Base-by-base conservation (phyloP, 2,888 invertebrate genomes). In the Drosophila conformis region DNA sequence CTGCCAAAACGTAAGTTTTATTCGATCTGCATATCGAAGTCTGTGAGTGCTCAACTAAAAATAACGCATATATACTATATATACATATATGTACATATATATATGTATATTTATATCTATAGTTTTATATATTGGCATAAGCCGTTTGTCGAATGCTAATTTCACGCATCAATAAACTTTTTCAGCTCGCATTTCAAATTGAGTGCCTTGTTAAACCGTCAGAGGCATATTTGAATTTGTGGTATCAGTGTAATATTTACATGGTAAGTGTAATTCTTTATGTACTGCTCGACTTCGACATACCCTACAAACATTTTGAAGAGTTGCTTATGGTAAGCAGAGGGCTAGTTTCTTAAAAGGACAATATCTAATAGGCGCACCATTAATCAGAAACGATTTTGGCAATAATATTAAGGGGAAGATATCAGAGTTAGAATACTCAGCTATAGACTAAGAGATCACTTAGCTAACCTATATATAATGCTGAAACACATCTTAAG, bases 71-170 rank as follows among this genome's bases (percentile, higher is more conserved):
- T 0, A n/a, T 2, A 33, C 0, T 1, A n/a, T 5, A 33, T 4
- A 1, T 0, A 42, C 5, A 40, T 0, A n/a, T 5, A 33, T 1
- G 0, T 0, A 7, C 4, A 21, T 13, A 42, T 13, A 7, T 40
- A 5, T 42, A 6, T 21, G 6, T 1, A 21, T 42, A 42, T 42
- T 6, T 6, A 13, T 42, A 6, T 42, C 1, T 46, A 33, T 46
- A 33, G 29, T 49, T 29, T 48, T 27, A 36, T 58, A 52, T 57
- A 60, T 67, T 38, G 64, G 56, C 56, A 65, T 78, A 78, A 86
- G 87, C 75, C 71, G 67, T 83, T 78, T 83, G 87, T 84, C 87
- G 76, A 89, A 82, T 87, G 89, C 87, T 89, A 89, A 86, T 86
- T 86, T 86, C 85, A 86, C 78, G 85, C 85, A 66, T 80, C 80